These are phyloP conservation scores for Pseudomyrmex concolor DNA, from an alignment of 1,140 invertebrate species.

Conservation along the genomic window DNA sequence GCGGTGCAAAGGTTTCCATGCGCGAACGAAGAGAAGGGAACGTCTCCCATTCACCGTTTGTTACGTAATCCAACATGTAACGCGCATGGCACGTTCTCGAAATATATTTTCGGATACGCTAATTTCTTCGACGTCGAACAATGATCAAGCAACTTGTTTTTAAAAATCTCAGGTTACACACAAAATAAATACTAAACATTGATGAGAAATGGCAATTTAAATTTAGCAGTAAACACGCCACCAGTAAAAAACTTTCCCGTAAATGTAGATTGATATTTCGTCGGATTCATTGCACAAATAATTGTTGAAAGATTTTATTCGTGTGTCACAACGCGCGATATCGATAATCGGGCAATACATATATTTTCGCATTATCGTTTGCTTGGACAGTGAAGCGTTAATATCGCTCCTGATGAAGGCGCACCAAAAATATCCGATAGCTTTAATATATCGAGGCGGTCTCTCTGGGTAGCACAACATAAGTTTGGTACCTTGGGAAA, in stretches of 20 bases:
- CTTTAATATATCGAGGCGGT: conserved; percentile 71
- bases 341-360: too few relatives aligned
- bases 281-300: neutral
- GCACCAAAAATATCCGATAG: conserved; percentile 75
- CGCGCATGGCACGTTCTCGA: conserved; percentile 33
- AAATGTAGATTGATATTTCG: too few relatives aligned
- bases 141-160: neutral
- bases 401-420: conserved; percentile 22
- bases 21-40: conserved; percentile 2
- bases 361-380: neutral
- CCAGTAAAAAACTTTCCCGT: too few relatives aligned
- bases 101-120: neutral
- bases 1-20: neutral
- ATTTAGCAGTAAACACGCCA: too few relatives aligned
- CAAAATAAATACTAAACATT: too few relatives aligned
- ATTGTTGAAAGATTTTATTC: neutral
- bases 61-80: conserved; percentile 28
- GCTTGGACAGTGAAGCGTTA: neutral
- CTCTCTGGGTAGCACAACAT: conserved; percentile 65
- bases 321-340: neutral
- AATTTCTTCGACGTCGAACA: neutral
- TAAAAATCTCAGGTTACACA: neutral
- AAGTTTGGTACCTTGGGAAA: conserved; percentile 68
- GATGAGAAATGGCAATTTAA: too few relatives aligned
- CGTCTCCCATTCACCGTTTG: conserved; percentile 24